These are phyloP conservation scores for Holothuria leucospilota DNA, from an alignment of 53 echinoderm and acorn worm genomes.

Conservation along the genomic window DNA sequence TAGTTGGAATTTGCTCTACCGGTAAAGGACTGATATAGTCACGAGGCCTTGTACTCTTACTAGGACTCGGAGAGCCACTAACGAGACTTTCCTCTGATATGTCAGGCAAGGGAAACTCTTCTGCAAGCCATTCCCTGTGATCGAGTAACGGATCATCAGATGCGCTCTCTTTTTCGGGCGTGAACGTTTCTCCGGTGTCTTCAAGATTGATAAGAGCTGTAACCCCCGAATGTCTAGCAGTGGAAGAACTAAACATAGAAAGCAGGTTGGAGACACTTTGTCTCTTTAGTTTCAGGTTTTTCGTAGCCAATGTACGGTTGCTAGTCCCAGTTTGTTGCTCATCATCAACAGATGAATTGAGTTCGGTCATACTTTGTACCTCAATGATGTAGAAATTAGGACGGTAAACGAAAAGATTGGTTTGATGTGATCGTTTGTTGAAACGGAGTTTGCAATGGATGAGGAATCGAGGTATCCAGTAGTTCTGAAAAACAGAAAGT, in stretches of 20 bases:
- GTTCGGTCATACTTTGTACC: constrained; percentile 86
- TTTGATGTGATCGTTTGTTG: constrained; percentile 46
- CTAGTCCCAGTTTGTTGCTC: not conserved
- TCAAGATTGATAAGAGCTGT: constrained; percentile 85
- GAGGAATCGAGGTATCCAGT: constrained; percentile 92
- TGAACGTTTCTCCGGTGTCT: constrained; percentile 77
- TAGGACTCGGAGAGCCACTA: constrained; percentile 16
- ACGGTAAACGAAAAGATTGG: constrained; percentile 58
- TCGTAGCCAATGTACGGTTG: constrained; percentile 57
- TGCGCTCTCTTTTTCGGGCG: constrained; percentile 29
- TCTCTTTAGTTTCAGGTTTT: constrained; percentile 67
- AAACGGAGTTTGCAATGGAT: constrained; percentile 80
- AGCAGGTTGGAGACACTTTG: constrained; percentile 89
- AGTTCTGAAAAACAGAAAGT: constrained; percentile 61
- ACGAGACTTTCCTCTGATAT: constrained; percentile 84
- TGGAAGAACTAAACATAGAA: constrained; percentile 93
- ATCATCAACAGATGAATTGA: constrained; percentile 25
- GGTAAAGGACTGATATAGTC: constrained; percentile 14
- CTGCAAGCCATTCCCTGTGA: constrained; percentile 74
- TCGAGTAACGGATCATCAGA: constrained; percentile 33
- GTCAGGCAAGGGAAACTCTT: constrained; percentile 86
- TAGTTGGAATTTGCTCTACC: not conserved
- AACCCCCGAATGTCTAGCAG: constrained; percentile 77
- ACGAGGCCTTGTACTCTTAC: constrained; percentile 38
- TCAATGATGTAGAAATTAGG: constrained; percentile 79